Evolutionary conservation across 2,113 vertebrate species (phyloP).

Genomic region (Hypocryptadius cinnamomeus): DNA sequence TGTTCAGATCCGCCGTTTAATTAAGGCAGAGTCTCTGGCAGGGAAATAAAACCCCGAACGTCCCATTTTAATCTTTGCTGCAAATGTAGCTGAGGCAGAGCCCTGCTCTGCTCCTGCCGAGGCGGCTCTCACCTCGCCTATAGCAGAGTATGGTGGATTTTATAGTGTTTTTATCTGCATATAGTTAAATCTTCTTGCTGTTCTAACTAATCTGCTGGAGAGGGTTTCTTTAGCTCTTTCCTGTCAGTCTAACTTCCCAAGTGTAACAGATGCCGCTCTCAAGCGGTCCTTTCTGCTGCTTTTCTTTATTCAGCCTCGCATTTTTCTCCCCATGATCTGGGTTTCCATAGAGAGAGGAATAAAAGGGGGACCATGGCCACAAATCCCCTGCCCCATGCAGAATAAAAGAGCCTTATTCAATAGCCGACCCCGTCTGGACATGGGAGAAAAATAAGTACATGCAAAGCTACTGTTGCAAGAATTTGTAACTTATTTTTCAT

Average conservation of each 20-base stretch:
- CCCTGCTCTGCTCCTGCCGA: neutral
- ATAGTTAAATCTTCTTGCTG: slow-evolving; percentile 70
- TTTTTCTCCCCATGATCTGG: slow-evolving; percentile 93
- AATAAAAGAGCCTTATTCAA: slow-evolving; percentile 96
- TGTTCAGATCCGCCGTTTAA: slow-evolving; percentile 9
- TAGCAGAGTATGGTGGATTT: neutral
- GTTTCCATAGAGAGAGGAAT: slow-evolving; percentile 99
- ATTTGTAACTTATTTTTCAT: slow-evolving; percentile 75
- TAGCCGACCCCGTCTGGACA: slow-evolving; percentile 84
- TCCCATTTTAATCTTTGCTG: slow-evolving; percentile 32
- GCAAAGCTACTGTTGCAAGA: slow-evolving; percentile 90
- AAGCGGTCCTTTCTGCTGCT: slow-evolving; percentile 89
- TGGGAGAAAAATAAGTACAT: slow-evolving; percentile 77
- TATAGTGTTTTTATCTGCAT: slow-evolving; percentile 60
- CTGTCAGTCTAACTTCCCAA: slow-evolving; percentile 98
- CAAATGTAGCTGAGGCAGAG: neutral
- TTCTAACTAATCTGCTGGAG: slow-evolving; percentile 75
- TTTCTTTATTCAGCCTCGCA: slow-evolving; percentile 91
- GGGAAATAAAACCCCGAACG: slow-evolving; percentile 46
- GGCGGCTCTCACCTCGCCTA: neutral
- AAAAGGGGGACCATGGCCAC: slow-evolving; percentile 87
- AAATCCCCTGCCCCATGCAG: slow-evolving; percentile 90
- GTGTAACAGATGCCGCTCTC: slow-evolving; percentile 99
- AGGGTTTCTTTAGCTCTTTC: slow-evolving; percentile 77
- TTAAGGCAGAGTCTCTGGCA: slow-evolving; percentile 38